phyloP scores from a whole-genome alignment of 2,888 invertebrate genomes.

The Pseudococcus longispinus region DNA sequence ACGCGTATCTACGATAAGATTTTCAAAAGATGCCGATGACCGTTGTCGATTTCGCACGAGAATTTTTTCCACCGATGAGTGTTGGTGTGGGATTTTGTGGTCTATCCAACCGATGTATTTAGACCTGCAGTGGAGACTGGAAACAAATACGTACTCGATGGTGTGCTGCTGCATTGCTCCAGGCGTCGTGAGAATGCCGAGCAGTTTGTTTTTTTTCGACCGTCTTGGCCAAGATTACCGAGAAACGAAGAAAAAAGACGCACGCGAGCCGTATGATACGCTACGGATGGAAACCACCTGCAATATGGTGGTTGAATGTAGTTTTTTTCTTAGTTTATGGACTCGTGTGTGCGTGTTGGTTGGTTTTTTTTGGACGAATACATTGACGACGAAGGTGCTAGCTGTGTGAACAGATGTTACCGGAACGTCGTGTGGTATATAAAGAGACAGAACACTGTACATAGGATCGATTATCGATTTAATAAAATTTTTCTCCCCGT shows the following conservation, averaged over 20 bases:
- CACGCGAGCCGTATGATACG: background rate
- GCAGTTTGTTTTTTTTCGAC: background rate
- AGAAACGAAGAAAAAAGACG: background rate
- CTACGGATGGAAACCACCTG: background rate
- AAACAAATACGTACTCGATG: background rate
- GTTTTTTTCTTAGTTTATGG: background rate
- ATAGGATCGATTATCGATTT: conserved; percentile 1
- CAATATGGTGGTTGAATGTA: background rate
- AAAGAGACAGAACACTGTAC: no score
- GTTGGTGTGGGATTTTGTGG: background rate
- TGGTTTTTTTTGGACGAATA: background rate
- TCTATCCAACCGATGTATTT: background rate
- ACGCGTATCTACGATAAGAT: background rate
- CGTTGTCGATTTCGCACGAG: no score
- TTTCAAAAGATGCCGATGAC: background rate
- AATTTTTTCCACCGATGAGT: background rate
- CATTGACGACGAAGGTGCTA: background rate
- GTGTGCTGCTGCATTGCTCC: background rate
- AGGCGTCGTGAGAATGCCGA: background rate
- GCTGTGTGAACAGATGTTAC: background rate
- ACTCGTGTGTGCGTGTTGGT: background rate
- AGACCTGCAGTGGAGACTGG: background rate
- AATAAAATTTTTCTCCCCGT: background rate
- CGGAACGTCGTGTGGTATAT: background rate
- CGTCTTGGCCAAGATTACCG: background rate